Conservation (phyloP, 2,113 vertebrate genomes). For the Hippocampus abdominalis region DNA sequence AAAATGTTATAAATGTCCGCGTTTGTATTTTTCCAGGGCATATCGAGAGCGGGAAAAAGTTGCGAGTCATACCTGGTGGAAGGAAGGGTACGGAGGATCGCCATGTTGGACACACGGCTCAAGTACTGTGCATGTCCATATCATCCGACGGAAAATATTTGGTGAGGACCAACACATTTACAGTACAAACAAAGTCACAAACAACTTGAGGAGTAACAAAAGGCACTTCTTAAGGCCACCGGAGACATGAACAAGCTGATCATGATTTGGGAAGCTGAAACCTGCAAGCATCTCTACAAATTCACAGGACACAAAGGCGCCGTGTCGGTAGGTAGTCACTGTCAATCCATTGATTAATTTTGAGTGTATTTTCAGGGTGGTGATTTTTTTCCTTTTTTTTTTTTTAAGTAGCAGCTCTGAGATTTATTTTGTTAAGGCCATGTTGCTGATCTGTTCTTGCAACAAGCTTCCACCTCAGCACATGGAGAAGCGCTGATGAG, state of each 20-base stretch:
- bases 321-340: conserved; percentile 77
- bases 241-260: conserved; percentile 92
- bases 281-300: conserved; percentile 83
- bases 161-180: conserved; percentile 58
- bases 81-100: conserved; percentile 79
- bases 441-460: too few species aligned
- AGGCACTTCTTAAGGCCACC: conserved; percentile 74
- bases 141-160: conserved; percentile 93
- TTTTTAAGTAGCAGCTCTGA: too few species aligned
- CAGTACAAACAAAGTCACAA: background rate
- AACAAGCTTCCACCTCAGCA: background rate
- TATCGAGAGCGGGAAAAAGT: conserved; percentile 82
- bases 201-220: background rate
- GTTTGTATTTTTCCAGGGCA: conserved; percentile 75
- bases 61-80: conserved; percentile 79
- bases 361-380: background rate
- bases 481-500: background rate
- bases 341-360: background rate
- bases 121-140: conserved; percentile 88
- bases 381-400: too few species aligned
- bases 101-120: conserved; percentile 80
- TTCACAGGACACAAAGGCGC: conserved; percentile 88
- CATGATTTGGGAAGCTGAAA: conserved; percentile 88
- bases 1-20: background rate
- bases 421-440: too few species aligned